phyloP scores from a whole-genome alignment of 2,113 vertebrate genomes.

The Pao palembangensis region DNA sequence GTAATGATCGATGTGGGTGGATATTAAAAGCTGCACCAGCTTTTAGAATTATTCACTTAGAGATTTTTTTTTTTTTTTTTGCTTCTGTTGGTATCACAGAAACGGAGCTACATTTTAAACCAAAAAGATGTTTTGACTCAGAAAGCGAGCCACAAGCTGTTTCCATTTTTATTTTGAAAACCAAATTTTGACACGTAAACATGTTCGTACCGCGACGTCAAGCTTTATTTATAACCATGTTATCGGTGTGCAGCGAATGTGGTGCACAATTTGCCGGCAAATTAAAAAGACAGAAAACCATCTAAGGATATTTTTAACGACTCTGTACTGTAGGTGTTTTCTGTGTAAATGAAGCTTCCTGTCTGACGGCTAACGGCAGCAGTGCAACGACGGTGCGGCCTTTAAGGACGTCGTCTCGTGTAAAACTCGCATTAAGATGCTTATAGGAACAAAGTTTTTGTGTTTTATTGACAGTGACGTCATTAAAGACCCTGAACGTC shows the following conservation, averaged over 20 bases:
- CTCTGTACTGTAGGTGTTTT: neutral
- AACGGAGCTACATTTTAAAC: too few relatives aligned
- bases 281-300: neutral
- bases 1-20: too few relatives aligned
- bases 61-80: too few relatives aligned
- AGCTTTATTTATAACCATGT: conserved; percentile 20
- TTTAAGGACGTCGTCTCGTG: too few relatives aligned
- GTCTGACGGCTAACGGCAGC: neutral
- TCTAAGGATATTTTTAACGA: too few relatives aligned
- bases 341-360: neutral
- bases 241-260: neutral
- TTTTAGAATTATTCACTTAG: too few relatives aligned
- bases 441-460: neutral
- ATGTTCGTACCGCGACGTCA: conserved; percentile 6
- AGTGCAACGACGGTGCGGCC: too few relatives aligned
- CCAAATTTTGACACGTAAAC: neutral
- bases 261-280: neutral
- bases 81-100: too few relatives aligned
- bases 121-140: too few relatives aligned
- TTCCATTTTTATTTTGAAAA: too few relatives aligned
- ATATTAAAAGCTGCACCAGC: too few relatives aligned
- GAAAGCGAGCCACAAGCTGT: too few relatives aligned
- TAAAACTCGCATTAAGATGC: neutral
- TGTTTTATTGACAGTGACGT: neutral
- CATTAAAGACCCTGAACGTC: conserved; percentile 33